These are phyloP conservation scores for Danaus plexippus DNA, from an alignment of 1,140 invertebrate species.

Conservation along the genomic window DNA sequence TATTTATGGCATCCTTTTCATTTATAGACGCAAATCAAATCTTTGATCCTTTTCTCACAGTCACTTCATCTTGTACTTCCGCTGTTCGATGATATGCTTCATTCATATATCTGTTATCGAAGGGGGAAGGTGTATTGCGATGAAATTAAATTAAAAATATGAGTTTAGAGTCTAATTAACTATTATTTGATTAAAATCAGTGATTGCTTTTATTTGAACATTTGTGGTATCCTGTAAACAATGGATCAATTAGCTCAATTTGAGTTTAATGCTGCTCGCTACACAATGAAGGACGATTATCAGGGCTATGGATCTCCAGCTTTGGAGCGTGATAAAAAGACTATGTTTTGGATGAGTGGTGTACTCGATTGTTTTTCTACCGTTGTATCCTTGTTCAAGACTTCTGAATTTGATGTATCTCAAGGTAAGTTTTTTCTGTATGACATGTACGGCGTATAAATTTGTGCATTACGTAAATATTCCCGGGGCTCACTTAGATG, in stretches of 20 bases:
- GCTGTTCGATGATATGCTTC: constrained; percentile 3
- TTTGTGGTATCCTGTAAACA: constrained; percentile 3
- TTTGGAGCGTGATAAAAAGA: constrained; percentile 38
- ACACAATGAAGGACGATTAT: constrained; percentile 19
- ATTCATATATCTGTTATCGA: constrained; percentile 10
- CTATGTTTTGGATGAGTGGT: constrained; percentile 43
- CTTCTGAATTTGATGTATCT: constrained; percentile 24
- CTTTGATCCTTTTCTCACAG: too few species aligned
- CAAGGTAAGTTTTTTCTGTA: constrained; percentile 32
- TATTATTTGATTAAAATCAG: background rate
- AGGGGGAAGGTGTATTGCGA: constrained; percentile 1
- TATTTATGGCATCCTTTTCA: too few species aligned
- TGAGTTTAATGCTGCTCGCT: constrained; percentile 11
- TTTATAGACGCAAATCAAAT: too few species aligned
- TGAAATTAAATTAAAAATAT: background rate
- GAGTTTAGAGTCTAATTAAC: constrained; percentile 1
- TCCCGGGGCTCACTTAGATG: constrained; percentile 24
- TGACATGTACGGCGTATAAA: constrained; percentile 6
- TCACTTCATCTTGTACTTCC: too few species aligned
- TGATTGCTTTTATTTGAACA: background rate
- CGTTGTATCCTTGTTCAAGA: constrained; percentile 35
- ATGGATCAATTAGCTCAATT: constrained; percentile 21
- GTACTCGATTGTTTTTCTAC: constrained; percentile 48
- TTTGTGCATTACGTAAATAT: constrained; percentile 21
- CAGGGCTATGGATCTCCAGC: constrained; percentile 18